Conservation (phyloP, 37 sponge, comb jelly and placozoan species). For the Ephydatia muelleri region DNA sequence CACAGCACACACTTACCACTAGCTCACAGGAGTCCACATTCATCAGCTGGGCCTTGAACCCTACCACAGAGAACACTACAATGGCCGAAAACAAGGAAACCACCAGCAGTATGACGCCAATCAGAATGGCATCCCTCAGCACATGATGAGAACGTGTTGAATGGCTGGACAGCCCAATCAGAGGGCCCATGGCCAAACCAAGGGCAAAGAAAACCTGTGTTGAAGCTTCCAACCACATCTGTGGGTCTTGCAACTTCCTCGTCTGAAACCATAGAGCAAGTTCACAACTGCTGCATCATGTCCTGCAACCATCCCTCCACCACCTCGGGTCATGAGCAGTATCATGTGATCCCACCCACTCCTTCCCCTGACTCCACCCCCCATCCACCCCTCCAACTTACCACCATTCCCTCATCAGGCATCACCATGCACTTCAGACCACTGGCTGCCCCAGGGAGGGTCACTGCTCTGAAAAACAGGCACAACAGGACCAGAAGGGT, state of each 20-base stretch:
- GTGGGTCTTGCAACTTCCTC: slow-evolving; percentile 27
- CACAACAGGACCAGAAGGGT: slow-evolving; percentile 86
- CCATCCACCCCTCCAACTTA: background rate
- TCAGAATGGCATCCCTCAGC: slow-evolving; percentile 73
- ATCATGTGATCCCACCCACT: background rate
- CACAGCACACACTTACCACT: slow-evolving; percentile 53
- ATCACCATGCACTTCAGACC: slow-evolving; percentile 81
- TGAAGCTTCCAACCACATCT: slow-evolving; percentile 94
- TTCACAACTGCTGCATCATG: background rate
- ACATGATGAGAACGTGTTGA: slow-evolving; percentile 67
- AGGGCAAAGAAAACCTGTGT: slow-evolving; percentile 98
- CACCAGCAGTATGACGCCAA: slow-evolving; percentile 81
- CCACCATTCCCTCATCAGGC: slow-evolving; percentile 50
- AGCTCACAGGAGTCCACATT: slow-evolving; percentile 8
- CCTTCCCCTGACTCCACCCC: background rate
- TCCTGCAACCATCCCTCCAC: background rate
- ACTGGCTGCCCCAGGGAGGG: slow-evolving; percentile 89
- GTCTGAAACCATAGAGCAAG: background rate
- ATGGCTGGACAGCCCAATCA: slow-evolving; percentile 92
- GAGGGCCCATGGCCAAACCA: slow-evolving; percentile 84
- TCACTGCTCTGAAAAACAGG: slow-evolving; percentile 95
- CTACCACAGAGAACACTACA: slow-evolving; percentile 89
- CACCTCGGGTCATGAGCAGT: background rate
- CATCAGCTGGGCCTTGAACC: slow-evolving; percentile 66
- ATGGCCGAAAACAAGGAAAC: slow-evolving; percentile 90